These are phyloP conservation scores for Magallana nippona DNA, from an alignment of 2,888 invertebrate species.

Conservation along the genomic window DNA sequence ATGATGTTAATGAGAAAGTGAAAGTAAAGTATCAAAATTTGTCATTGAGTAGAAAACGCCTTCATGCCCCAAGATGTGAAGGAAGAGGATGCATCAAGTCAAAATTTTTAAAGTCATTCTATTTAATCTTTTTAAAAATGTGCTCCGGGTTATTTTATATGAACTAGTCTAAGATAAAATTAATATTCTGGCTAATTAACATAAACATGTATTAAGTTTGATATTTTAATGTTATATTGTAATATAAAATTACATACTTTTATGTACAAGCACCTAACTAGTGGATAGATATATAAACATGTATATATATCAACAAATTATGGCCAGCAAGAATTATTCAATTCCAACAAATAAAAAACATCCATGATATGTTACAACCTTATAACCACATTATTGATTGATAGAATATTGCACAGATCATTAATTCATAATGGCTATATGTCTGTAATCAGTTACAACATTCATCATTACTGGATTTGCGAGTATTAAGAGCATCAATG, in stretches of 20 bases:
- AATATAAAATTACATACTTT: neutral
- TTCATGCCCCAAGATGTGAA: neutral
- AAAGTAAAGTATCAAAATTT: neutral
- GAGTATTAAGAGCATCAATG: slow-evolving; percentile 19
- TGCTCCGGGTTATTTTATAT: no score
- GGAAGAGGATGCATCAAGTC: neutral
- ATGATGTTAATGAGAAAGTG: slow-evolving; percentile 17
- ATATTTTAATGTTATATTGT: slow-evolving; percentile 4
- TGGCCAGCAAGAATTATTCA: no score
- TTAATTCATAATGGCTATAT: neutral
- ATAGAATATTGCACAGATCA: slow-evolving; percentile 22
- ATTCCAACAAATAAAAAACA: no score
- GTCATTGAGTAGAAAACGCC: neutral
- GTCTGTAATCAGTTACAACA: neutral
- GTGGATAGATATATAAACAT: no score
- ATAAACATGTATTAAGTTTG: neutral
- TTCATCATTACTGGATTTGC: neutral
- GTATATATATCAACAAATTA: no score
- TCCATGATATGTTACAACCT: no score
- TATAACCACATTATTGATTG: no score
- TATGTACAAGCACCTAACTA: slow-evolving; percentile 8
- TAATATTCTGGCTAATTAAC: neutral
- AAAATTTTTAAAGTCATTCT: no score
- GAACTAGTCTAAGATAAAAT: neutral
- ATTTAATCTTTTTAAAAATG: no score